A percentile compares a stretch with the other conserved stretches of the same genome.
Conservation (phyloP, 2,888 invertebrate genomes). For the Cryptus armator region DNA sequence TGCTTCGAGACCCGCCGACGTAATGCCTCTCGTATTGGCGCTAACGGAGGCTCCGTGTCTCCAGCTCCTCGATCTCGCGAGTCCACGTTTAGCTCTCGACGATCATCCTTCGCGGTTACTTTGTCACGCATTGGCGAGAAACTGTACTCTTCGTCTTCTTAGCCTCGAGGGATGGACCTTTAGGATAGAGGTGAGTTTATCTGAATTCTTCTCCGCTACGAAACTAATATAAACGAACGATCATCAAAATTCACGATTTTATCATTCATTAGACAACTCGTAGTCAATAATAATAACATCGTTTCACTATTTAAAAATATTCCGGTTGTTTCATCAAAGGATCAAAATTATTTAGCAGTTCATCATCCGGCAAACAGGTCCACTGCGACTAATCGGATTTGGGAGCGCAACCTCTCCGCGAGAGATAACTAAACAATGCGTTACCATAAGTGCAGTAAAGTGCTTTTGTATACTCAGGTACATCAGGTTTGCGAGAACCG, state of each 20-base stretch:
- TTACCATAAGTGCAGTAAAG: neutral
- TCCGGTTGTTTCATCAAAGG: no score
- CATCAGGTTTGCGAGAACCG: neutral
- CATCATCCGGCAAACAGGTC: neutral
- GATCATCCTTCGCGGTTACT: conserved; percentile 86
- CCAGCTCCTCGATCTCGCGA: conserved; percentile 86
- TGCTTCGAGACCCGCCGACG: conserved; percentile 86
- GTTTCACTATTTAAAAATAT: no score
- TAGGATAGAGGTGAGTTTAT: conserved; percentile 85
- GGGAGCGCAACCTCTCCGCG: no score
- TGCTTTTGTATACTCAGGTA: neutral
- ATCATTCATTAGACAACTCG: neutral
- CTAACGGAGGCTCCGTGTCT: conserved; percentile 86
- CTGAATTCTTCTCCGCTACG: neutral
- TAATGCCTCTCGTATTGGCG: conserved; percentile 86
- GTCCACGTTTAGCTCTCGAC: conserved; percentile 86
- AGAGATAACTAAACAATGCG: neutral
- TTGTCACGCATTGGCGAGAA: conserved; percentile 85
- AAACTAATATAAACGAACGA: neutral
- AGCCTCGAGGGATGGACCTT: conserved; percentile 87
- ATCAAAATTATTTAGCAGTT: neutral
- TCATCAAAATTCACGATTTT: neutral
- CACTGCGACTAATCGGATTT: neutral
- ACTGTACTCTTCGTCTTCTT: conserved; percentile 85
- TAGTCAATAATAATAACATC: no score